Evolutionary conservation across 2,797 vertebrate genomes (phyloP).

Genomic region (Nyctalus aviator): DNA sequence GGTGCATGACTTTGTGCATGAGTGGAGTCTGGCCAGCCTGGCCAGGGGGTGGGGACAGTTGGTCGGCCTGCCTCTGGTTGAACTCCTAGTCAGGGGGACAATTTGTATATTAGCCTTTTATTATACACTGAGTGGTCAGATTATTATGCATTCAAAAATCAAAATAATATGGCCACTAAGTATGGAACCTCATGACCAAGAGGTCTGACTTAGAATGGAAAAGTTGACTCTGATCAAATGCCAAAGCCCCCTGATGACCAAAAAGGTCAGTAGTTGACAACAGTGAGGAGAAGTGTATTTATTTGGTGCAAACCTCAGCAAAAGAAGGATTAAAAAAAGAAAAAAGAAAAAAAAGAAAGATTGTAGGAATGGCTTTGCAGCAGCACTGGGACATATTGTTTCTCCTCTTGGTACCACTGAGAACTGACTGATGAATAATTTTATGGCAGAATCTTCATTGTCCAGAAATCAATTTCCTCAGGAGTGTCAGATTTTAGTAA

Average conservation of each 20-base stretch:
- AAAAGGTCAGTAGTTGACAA: neutral
- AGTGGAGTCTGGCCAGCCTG: too few relatives aligned
- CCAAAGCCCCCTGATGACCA: neutral
- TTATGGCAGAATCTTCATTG: constrained; percentile 16
- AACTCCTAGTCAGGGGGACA: too few relatives aligned
- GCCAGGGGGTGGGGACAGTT: too few relatives aligned
- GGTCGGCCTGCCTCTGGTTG: too few relatives aligned
- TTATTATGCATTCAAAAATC: too few relatives aligned
- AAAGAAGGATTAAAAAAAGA: neutral
- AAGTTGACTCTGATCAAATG: neutral
- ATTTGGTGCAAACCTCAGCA: neutral
- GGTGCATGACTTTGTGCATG: too few relatives aligned
- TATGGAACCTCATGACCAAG: neutral
- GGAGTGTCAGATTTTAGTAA: constrained; percentile 26
- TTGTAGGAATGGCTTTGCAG: constrained; percentile 43
- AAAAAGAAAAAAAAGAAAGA: neutral
- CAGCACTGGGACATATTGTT: constrained; percentile 23
- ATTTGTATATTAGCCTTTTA: too few relatives aligned
- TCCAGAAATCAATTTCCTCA: constrained; percentile 49
- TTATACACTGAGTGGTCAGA: too few relatives aligned
- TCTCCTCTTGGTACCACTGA: constrained; percentile 21
- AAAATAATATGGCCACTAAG: too few relatives aligned
- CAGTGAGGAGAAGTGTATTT: neutral
- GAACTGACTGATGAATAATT: constrained; percentile 3
- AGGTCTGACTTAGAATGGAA: constrained; percentile 18